Evolutionary conservation across 2,113 vertebrate genomes (phyloP).

Genomic region (Geothlypis trichas): DNA sequence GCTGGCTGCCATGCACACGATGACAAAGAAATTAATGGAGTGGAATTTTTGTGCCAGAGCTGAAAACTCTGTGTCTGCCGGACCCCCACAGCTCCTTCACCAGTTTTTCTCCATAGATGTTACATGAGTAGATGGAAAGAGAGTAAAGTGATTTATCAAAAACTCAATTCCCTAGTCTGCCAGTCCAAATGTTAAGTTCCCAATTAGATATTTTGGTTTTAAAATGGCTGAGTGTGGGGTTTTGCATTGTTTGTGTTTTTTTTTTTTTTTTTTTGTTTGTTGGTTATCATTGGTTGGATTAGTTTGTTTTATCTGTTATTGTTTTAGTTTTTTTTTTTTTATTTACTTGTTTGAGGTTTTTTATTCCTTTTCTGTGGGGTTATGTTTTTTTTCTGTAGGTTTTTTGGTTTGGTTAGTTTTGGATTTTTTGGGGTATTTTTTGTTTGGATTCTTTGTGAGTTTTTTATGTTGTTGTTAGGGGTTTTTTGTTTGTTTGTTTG

Average conservation of each 20-base stretch:
- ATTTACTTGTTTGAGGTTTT: too few relatives aligned
- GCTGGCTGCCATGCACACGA: neutral
- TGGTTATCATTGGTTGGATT: neutral
- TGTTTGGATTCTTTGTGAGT: neutral
- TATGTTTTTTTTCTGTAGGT: too few relatives aligned
- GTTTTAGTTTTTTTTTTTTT: neutral
- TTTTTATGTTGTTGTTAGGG: neutral
- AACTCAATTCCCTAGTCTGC: neutral
- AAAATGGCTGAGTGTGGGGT: neutral
- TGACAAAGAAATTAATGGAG: neutral
- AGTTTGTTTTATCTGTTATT: neutral
- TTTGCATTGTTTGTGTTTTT: neutral
- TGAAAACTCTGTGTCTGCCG: neutral
- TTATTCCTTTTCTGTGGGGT: neutral
- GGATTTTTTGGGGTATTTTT: neutral
- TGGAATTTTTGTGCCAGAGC: neutral
- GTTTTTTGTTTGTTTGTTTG: neutral
- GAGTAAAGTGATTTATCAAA: neutral
- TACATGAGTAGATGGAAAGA: neutral
- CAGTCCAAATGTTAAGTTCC: neutral
- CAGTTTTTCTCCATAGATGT: neutral
- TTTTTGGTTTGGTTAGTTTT: neutral
- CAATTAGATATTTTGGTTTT: neutral
- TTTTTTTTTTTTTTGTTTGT: neutral
- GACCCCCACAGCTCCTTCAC: rapidly evolving